Percentiles rank a stretch among this genome's conserved stretches.
phyloP scores from a whole-genome alignment of 1,140 invertebrate genomes.

The Ceratina calcarata region DNA sequence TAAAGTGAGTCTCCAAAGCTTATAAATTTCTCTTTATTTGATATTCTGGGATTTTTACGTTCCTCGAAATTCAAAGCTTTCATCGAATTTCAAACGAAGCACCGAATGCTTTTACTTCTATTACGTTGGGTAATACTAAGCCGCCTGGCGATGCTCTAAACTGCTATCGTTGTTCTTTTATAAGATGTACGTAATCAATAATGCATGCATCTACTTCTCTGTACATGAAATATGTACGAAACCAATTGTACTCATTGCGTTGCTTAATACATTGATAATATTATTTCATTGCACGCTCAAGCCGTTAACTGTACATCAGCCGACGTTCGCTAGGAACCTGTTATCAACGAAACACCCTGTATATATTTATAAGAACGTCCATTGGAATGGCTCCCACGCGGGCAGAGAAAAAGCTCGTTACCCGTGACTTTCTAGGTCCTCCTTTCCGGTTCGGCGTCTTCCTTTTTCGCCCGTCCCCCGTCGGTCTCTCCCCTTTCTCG shows the following conservation, averaged over 20 bases:
- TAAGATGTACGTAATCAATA: too few species aligned
- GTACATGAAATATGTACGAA: too few species aligned
- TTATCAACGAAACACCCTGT: constrained; percentile 39
- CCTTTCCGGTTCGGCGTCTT: constrained; percentile 1
- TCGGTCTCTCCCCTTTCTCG: constrained; percentile 17
- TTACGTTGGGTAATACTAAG: too few species aligned
- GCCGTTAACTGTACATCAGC: not conserved
- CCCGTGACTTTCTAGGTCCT: constrained; percentile 48
- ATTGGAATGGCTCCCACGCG: constrained; percentile 53
- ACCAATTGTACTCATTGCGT: too few species aligned
- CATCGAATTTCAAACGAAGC: not conserved
- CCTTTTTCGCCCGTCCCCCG: not conserved
- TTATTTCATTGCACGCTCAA: not conserved
- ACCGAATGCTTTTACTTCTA: not conserved
- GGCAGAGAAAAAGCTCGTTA: constrained; percentile 60
- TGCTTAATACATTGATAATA: not conserved
- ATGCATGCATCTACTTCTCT: too few species aligned
- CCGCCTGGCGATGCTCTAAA: too few species aligned
- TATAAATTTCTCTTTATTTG: too few species aligned
- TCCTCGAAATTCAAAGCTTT: not conserved
- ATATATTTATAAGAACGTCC: constrained; percentile 40
- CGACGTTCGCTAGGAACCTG: not conserved
- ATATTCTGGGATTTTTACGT: not conserved
- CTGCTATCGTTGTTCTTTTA: too few species aligned
- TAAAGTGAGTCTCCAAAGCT: too few species aligned